phyloP scores from a whole-genome alignment of 2,888 invertebrate species.

The Pyrocoelia pectoralis region DNA sequence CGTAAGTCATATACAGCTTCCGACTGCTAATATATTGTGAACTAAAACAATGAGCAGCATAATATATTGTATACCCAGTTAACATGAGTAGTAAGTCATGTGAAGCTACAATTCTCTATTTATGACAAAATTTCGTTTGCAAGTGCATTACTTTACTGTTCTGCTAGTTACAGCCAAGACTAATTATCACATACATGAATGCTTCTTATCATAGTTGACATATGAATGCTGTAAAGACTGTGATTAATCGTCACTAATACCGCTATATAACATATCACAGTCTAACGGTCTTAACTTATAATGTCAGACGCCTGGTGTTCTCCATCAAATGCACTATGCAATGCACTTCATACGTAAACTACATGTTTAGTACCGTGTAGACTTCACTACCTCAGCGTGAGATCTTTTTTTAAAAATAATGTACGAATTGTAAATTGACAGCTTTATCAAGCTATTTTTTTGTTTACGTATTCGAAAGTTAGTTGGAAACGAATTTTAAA shows the following conservation, averaged over 20 bases:
- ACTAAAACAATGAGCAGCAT: slow-evolving; percentile 56
- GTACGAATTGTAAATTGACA: slow-evolving; percentile 24
- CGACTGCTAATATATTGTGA: slow-evolving; percentile 48
- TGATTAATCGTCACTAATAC: slow-evolving; percentile 44
- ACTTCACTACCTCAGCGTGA: slow-evolving; percentile 26
- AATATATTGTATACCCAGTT: slow-evolving; percentile 56
- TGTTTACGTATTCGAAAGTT: slow-evolving; percentile 26
- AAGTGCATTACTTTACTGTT: slow-evolving; percentile 44
- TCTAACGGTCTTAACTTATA: slow-evolving; percentile 42
- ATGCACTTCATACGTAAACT: slow-evolving; percentile 38
- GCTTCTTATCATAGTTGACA: slow-evolving; percentile 60
- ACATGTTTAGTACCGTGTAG: slow-evolving; percentile 21
- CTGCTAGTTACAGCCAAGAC: slow-evolving; percentile 54
- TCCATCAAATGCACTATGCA: slow-evolving; percentile 53
- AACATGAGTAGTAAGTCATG: slow-evolving; percentile 47
- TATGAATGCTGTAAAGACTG: slow-evolving; percentile 52
- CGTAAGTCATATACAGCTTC: slow-evolving; percentile 29
- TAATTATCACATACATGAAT: slow-evolving; percentile 61
- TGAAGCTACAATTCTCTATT: slow-evolving; percentile 34
- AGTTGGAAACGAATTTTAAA: slow-evolving; percentile 26
- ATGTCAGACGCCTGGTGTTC: slow-evolving; percentile 52
- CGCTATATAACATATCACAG: slow-evolving; percentile 39
- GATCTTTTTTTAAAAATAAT: slow-evolving; percentile 20
- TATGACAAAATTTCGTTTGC: slow-evolving; percentile 37
- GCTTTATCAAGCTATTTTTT: slow-evolving; percentile 26